A percentile compares a stretch with the other conserved stretches of the same genome.
These are phyloP conservation scores for Drosophila pectinifera DNA, from an alignment of 1,140 invertebrate genomes.

Conservation along the genomic window DNA sequence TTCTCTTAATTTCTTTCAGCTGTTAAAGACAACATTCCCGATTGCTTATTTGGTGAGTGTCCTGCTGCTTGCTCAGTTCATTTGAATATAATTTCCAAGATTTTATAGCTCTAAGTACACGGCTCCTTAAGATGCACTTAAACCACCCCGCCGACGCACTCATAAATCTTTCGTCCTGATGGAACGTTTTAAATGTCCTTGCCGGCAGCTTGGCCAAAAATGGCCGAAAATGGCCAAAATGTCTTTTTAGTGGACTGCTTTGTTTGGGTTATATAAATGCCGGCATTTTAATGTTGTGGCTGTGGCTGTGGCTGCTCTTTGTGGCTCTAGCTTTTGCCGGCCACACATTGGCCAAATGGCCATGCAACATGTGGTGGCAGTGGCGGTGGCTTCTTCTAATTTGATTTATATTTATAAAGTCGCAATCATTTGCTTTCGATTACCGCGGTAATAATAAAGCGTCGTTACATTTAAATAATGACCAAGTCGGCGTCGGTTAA, in stretches of 20 bases:
- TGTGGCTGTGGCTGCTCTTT: conserved; percentile 8
- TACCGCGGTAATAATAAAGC: conserved; percentile 78
- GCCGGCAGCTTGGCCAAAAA: too few species aligned
- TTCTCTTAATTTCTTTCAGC: conserved; percentile 20
- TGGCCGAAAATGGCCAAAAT: conserved; percentile 40
- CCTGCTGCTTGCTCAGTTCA: conserved; percentile 7
- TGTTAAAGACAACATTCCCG: conserved; percentile 4
- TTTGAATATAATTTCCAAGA: conserved; percentile 28
- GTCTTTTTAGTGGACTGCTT: conserved; percentile 58
- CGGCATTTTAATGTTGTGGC: conserved; percentile 47
- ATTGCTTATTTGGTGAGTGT: conserved; percentile 31
- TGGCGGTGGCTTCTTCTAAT: conserved; percentile 51
- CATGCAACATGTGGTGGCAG: conserved; percentile 67
- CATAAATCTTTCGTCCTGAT: conserved; percentile 20
- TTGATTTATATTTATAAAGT: conserved; percentile 82
- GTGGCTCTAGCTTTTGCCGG: conserved; percentile 23
- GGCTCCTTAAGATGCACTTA: conserved; percentile 22
- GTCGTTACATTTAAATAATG: conserved; percentile 83
- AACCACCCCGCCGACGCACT: background rate
- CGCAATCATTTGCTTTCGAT: conserved; percentile 79
- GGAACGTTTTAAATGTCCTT: conserved; percentile 20
- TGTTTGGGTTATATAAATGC: conserved; percentile 44
- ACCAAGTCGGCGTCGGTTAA: conserved; percentile 67
- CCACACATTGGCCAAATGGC: conserved; percentile 62
- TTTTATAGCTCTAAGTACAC: conserved; percentile 36